phyloP scores from a whole-genome alignment of 2,113 vertebrate genomes.

The Hydropotes inermis region DNA sequence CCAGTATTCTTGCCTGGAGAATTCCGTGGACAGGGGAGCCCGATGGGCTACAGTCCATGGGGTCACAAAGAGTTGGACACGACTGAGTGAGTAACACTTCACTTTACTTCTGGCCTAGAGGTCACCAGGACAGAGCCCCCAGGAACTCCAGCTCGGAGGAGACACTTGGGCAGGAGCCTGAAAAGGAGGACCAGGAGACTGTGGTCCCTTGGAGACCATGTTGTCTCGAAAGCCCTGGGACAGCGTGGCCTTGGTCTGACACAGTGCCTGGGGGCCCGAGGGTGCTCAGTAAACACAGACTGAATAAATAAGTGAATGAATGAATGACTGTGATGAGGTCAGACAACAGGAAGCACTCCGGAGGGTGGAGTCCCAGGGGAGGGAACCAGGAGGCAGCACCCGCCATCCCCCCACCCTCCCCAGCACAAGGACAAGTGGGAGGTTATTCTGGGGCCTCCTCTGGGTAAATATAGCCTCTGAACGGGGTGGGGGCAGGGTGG shows the following conservation, averaged over 20 bases:
- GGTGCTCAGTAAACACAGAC: neutral
- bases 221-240: neutral
- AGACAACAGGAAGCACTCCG: neutral
- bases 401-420: neutral
- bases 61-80: neutral
- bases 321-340: neutral
- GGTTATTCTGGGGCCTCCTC: conserved; percentile 64
- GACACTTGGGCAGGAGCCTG: neutral
- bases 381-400: neutral
- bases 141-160: neutral
- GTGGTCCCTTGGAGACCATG: accelerated
- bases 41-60: neutral
- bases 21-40: neutral
- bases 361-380: neutral
- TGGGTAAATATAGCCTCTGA: conserved; percentile 64
- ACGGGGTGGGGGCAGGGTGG: neutral
- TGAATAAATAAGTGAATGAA: neutral
- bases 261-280: neutral
- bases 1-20: neutral
- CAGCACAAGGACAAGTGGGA: conserved; percentile 30
- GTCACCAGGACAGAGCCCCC: neutral
- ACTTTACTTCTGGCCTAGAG: neutral
- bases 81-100: neutral
- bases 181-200: neutral
- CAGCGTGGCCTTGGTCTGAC: neutral